These are phyloP conservation scores for Cossypha polioptera DNA, from an alignment of 2,797 vertebrate genomes.

Conservation along the genomic window DNA sequence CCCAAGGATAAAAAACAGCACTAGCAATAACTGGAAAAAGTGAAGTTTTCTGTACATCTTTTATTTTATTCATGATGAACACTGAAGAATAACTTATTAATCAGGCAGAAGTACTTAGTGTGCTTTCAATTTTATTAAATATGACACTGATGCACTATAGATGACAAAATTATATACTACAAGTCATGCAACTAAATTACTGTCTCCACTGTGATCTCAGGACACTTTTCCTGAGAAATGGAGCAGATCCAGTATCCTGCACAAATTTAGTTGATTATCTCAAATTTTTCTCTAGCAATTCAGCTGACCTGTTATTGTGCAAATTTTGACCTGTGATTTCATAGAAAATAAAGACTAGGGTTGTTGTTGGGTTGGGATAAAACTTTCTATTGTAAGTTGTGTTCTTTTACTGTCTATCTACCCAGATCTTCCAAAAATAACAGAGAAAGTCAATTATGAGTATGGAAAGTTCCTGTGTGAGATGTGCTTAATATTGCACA, in stretches of 20 bases:
- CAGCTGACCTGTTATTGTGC: not conserved
- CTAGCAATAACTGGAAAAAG: not conserved
- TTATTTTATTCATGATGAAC: not conserved
- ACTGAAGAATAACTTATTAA: not conserved
- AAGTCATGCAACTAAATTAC: not conserved
- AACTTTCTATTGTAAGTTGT: not conserved
- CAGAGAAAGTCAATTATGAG: not conserved
- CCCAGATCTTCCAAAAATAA: not conserved
- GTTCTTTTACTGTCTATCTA: not conserved
- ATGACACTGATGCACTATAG: not conserved
- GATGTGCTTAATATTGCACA: not conserved
- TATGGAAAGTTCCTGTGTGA: not conserved
- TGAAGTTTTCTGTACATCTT: not conserved
- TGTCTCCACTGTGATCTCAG: not conserved
- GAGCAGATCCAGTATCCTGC: not conserved
- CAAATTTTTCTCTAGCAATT: not conserved
- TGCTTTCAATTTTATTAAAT: not conserved
- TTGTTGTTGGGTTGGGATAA: not conserved
- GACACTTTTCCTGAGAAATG: slow-evolving; percentile 2
- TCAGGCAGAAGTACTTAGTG: not conserved
- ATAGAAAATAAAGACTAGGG: not conserved
- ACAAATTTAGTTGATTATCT: not conserved
- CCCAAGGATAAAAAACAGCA: not conserved
- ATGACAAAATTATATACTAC: not conserved
- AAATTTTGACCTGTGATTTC: slow-evolving; percentile 5